Conservation (phyloP, 2,113 vertebrate species). For the Acrocephalus arundinaceus region DNA sequence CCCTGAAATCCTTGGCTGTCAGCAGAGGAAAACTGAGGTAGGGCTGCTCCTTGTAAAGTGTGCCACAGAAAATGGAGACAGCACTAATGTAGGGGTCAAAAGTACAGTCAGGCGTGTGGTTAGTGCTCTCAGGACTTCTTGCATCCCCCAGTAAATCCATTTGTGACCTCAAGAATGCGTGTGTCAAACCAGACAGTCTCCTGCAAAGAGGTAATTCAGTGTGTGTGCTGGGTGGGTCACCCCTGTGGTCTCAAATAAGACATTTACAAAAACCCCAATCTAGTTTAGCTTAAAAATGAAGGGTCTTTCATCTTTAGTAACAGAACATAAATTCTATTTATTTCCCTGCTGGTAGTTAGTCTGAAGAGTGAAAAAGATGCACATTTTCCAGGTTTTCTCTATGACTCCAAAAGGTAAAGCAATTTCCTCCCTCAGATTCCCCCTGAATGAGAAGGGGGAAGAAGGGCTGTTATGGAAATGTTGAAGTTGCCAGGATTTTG, state of each 20-base stretch:
- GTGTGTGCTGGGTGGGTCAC: rapidly evolving
- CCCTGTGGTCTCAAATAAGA: background rate
- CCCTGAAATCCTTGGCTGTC: background rate
- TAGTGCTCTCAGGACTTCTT: background rate
- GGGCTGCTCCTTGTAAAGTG: background rate
- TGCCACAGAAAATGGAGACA: background rate
- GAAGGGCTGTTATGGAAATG: background rate
- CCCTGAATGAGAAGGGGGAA: background rate
- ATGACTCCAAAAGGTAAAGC: background rate
- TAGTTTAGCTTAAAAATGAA: background rate
- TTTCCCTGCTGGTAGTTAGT: background rate
- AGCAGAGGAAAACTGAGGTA: background rate
- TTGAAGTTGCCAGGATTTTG: background rate
- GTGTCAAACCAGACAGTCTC: background rate
- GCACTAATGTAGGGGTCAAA: background rate
- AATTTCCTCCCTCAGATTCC: background rate
- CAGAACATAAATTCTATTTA: background rate
- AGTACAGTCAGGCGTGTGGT: background rate
- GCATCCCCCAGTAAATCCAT: background rate
- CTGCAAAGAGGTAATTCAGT: background rate
- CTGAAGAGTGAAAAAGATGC: background rate
- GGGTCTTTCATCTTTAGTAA: background rate
- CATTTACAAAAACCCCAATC: background rate
- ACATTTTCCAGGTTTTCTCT: background rate
- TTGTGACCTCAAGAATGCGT: background rate